Evolutionary conservation across 1,140 invertebrate species (phyloP).

Genomic region (Prorops nasuta): DNA sequence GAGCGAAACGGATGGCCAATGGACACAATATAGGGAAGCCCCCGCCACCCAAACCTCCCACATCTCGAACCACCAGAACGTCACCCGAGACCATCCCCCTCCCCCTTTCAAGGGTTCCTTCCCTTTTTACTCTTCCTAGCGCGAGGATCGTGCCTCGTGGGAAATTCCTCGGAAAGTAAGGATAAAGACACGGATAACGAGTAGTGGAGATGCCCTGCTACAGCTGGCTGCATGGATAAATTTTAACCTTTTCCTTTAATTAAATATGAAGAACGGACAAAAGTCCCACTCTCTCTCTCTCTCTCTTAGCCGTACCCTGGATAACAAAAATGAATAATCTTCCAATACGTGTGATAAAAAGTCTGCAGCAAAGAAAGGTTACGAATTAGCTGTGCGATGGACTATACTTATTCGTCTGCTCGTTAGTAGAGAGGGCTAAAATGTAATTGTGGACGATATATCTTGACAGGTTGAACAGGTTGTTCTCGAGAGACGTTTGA

Average conservation of each 20-base stretch:
- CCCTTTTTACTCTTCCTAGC: background rate
- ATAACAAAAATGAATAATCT: too few species aligned
- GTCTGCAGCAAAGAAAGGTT: background rate
- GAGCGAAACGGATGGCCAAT: conserved; percentile 37
- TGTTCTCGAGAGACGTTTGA: too few species aligned
- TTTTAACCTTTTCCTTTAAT: too few species aligned
- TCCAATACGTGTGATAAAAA: too few species aligned
- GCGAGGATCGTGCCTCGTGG: conserved; percentile 9
- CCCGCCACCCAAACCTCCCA: background rate
- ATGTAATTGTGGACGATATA: too few species aligned
- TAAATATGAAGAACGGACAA: too few species aligned
- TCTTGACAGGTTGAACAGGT: too few species aligned
- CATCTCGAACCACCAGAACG: conserved; percentile 2
- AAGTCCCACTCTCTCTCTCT: too few species aligned
- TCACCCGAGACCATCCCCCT: conserved; percentile 15
- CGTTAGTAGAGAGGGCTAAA: too few species aligned
- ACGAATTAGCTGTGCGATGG: conserved; percentile 3
- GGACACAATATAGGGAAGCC: conserved; percentile 22
- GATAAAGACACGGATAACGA: conserved; percentile 12
- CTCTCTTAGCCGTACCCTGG: too few species aligned
- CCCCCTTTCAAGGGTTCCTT: conserved; percentile 14
- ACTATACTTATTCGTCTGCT: too few species aligned
- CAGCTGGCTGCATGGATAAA: too few species aligned
- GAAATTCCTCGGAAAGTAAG: conserved; percentile 16
- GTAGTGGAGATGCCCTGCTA: background rate